phyloP scores from a whole-genome alignment of 1,140 invertebrate species.

The Globodera ellingtonae region DNA sequence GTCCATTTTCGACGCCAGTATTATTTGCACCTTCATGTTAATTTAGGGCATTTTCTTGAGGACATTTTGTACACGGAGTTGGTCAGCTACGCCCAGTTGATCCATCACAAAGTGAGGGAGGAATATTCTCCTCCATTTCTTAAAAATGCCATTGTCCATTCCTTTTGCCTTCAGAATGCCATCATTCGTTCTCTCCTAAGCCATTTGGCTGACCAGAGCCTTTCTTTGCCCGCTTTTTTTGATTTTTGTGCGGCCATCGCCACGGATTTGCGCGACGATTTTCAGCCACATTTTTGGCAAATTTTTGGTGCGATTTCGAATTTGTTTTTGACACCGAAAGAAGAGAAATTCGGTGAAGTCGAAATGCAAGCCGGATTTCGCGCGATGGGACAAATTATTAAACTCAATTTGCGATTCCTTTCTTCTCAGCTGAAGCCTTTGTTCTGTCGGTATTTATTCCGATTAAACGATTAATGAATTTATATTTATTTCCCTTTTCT shows the following conservation, averaged over 20 bases:
- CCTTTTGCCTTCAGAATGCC: neutral
- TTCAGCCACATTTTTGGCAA: neutral
- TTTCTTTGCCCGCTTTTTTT: neutral
- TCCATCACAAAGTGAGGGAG: neutral
- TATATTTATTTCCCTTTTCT: neutral
- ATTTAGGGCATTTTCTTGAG: neutral
- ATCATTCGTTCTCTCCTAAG: neutral
- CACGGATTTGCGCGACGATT: neutral
- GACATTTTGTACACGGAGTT: neutral
- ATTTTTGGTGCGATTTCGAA: neutral
- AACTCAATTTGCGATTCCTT: neutral
- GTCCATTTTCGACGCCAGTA: neutral
- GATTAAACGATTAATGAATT: neutral
- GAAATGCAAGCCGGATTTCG: neutral
- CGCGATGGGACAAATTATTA: neutral
- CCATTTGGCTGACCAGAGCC: neutral
- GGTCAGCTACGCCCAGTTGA: neutral
- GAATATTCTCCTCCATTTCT: no score
- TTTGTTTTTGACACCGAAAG: neutral
- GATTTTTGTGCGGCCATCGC: neutral
- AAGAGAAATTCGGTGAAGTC: neutral
- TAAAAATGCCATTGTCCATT: neutral
- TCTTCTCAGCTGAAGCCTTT: neutral
- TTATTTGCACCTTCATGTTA: neutral
- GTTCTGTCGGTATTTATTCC: neutral